Evolutionary conservation across 2,888 invertebrate genomes (phyloP).

Genomic region (Cephalotes varians): DNA sequence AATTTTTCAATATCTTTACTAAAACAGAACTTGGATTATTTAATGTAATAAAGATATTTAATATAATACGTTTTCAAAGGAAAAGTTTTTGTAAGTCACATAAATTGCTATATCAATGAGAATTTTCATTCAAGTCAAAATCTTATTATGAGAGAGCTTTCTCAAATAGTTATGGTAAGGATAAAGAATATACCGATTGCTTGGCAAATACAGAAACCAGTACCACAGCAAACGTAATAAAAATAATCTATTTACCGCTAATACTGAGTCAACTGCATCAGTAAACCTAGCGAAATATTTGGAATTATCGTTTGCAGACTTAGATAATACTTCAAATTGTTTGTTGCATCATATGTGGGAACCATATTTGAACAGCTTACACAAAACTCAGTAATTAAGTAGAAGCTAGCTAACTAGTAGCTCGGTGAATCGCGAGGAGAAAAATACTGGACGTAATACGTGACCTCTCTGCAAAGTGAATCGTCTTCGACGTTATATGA

Average conservation of each 20-base stretch:
- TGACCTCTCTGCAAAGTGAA: constrained; percentile 7
- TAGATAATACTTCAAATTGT: constrained; percentile 9
- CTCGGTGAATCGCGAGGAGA: background rate
- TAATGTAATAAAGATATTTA: background rate
- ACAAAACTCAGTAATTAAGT: background rate
- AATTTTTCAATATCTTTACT: background rate
- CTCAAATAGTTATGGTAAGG: background rate
- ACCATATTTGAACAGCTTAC: background rate
- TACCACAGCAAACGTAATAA: background rate
- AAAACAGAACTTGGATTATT: constrained; percentile 10
- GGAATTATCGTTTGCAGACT: background rate
- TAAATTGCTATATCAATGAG: constrained; percentile 12
- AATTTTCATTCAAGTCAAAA: constrained; percentile 2
- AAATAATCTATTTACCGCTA: constrained; percentile 32
- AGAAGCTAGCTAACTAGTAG: background rate
- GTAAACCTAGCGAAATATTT: constrained; percentile 34
- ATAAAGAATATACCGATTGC: constrained; percentile 13
- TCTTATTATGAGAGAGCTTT: constrained; percentile 10
- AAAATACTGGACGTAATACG: background rate
- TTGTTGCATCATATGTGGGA: background rate
- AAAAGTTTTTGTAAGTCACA: constrained; percentile 9
- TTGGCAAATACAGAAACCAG: constrained; percentile 18
- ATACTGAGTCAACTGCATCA: background rate
- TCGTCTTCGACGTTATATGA: constrained; percentile 26
- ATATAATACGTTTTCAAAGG: background rate